A percentile compares a stretch with the other conserved stretches of the same genome.
phyloP scores from a whole-genome alignment of 2,888 invertebrate genomes.

The Philereme vetulata region DNA sequence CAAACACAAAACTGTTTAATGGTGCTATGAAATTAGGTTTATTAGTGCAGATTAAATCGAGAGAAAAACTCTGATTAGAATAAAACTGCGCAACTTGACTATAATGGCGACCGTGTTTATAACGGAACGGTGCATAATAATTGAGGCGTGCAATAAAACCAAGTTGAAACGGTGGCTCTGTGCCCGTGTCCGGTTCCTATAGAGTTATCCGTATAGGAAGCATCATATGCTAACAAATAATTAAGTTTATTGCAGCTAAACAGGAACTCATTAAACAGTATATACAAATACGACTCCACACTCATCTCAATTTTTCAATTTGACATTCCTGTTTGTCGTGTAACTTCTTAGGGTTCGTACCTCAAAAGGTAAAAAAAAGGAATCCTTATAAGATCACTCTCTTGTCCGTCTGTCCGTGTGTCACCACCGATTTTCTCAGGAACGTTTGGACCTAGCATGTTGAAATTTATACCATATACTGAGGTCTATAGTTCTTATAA shows the following conservation, averaged over 20 bases:
- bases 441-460: no score
- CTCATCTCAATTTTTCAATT: background rate
- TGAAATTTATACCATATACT: no score
- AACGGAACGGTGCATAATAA: conserved; percentile 48
- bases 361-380: no score
- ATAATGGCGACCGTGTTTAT: conserved; percentile 39
- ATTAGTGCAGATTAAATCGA: conserved; percentile 46
- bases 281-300: conserved; percentile 4
- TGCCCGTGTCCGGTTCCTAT: conserved; percentile 32
- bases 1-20: conserved; percentile 53
- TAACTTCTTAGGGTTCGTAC: no score
- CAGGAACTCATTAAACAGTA: conserved; percentile 18
- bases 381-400: no score
- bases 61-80: conserved; percentile 42
- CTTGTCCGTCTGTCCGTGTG: no score
- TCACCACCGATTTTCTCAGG: no score
- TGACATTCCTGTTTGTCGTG: no score
- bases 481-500: no score
- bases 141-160: conserved; percentile 42
- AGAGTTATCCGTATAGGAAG: conserved; percentile 11
- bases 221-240: conserved; percentile 15
- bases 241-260: conserved; percentile 10
- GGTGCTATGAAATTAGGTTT: conserved; percentile 55
- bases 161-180: conserved; percentile 32
- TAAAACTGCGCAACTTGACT: conserved; percentile 47